Conservation (phyloP, 2,113 vertebrate genomes). For the Calidris pygmaea region DNA sequence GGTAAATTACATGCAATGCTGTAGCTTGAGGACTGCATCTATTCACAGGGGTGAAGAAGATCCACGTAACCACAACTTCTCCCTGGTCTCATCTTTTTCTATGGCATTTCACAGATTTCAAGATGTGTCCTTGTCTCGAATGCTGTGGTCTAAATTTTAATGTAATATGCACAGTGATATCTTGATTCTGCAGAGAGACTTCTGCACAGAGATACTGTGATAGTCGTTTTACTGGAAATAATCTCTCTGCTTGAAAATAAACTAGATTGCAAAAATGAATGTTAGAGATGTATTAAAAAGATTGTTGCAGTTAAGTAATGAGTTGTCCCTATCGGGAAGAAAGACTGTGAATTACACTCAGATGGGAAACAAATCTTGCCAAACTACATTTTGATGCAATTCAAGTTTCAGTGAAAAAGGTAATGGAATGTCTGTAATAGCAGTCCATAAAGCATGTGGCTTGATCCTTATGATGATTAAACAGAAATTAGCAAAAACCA, state of each 20-base stretch:
- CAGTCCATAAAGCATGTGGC: neutral
- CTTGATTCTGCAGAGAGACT: neutral
- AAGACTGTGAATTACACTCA: neutral
- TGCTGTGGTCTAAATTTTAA: neutral
- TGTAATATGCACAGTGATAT: neutral
- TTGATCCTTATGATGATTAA: neutral
- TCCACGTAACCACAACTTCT: neutral
- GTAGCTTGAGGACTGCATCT: conserved; percentile 18
- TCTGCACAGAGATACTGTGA: neutral
- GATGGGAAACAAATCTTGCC: neutral
- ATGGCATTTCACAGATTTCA: neutral
- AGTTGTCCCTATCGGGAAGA: neutral
- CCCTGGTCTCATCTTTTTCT: neutral
- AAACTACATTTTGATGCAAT: neutral
- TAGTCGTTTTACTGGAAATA: conserved; percentile 2
- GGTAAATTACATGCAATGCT: neutral
- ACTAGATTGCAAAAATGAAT: neutral
- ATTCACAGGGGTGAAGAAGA: conserved; percentile 6
- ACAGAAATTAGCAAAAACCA: neutral
- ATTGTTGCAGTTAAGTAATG: neutral
- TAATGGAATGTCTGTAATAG: neutral
- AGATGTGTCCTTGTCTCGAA: conserved; percentile 16
- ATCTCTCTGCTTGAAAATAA: neutral
- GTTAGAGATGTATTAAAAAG: neutral
- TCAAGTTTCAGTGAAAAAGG: neutral